phyloP scores from a whole-genome alignment of 2,888 invertebrate species.

The Diabrotica balteata region DNA sequence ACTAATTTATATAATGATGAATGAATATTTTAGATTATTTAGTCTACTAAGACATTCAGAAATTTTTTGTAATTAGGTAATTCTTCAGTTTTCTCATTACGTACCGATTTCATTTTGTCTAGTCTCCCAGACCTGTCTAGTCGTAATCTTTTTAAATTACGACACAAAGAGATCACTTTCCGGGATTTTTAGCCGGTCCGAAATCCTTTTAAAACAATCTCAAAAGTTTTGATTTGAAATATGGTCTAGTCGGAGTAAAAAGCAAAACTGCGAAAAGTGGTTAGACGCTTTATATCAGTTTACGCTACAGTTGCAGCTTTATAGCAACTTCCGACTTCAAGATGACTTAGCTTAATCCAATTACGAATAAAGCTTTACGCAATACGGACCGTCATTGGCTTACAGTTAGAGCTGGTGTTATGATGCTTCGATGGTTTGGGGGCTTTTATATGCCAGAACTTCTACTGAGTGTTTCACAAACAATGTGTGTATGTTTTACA shows the following conservation, averaged over 20 bases:
- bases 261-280: slow-evolving; percentile 9
- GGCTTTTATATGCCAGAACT: neutral
- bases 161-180: neutral
- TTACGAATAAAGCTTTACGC: slow-evolving; percentile 1
- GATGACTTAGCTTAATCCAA: slow-evolving; percentile 3
- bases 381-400: neutral
- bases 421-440: neutral
- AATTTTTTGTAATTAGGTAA: too few species aligned
- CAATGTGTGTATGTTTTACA: too few species aligned
- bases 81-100: too few species aligned
- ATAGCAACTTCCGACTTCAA: slow-evolving; percentile 2
- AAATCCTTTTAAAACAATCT: slow-evolving; percentile 5
- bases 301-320: neutral
- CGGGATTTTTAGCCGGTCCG: neutral
- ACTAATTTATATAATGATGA: too few species aligned
- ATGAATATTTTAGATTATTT: too few species aligned
- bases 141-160: too few species aligned
- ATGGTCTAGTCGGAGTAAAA: neutral
- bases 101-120: too few species aligned
- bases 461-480: too few species aligned
- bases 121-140: too few species aligned
- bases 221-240: slow-evolving; percentile 4
- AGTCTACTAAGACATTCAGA: too few species aligned
- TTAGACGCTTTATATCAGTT: slow-evolving; percentile 5
- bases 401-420: slow-evolving; percentile 2